These are phyloP conservation scores for Pecten maximus DNA, from an alignment of 2,888 invertebrate species.

Conservation along the genomic window DNA sequence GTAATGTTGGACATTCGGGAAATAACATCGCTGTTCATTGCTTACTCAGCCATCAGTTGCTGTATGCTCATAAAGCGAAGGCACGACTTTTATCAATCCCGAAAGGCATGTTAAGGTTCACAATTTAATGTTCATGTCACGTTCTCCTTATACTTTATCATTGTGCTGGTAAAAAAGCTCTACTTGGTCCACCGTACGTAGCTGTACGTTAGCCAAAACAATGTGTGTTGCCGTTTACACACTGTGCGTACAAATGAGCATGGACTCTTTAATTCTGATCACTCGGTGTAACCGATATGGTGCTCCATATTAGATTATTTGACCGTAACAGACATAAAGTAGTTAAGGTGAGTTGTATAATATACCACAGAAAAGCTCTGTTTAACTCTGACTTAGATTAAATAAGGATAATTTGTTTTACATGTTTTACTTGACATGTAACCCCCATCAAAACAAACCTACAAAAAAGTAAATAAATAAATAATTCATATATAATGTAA, in stretches of 20 bases:
- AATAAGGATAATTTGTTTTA: no score
- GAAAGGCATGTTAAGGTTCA: background rate
- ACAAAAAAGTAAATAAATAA: no score
- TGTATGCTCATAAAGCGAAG: background rate
- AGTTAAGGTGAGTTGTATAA: no score
- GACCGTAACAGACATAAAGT: no score
- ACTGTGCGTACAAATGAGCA: background rate
- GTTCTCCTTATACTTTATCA: background rate
- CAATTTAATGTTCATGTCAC: background rate
- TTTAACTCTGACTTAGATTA: no score
- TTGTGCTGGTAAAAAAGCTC: background rate
- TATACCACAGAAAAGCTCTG: no score
- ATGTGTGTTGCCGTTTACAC: background rate
- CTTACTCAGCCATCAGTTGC: background rate
- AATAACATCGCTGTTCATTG: background rate
- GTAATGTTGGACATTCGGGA: background rate
- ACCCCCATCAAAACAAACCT: no score
- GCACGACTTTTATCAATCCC: background rate
- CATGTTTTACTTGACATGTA: no score
- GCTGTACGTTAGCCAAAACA: background rate
- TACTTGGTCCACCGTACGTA: background rate
- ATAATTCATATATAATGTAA: no score
- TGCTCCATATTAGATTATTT: no score
- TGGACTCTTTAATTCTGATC: background rate
- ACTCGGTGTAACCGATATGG: no score